Percentiles rank a stretch among this genome's conserved stretches.
phyloP scores from a whole-genome alignment of 2,113 vertebrate genomes.

The western clawed frog (Xenopus tropicalis) region UCB_Xtro_10.0 CM004452.2:30820001-30820500 shows the following conservation, averaged over 20 bases:
- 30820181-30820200: conserved; percentile 14
- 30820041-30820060: too few species aligned
- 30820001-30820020: too few species aligned
- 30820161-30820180: conserved; percentile 14
- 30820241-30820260: conserved; percentile 61
- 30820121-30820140: conserved; percentile 35
- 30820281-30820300: conserved; percentile 61
- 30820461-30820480: too few species aligned
- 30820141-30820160: conserved; percentile 32
- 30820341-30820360: conserved; percentile 61
- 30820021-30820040: too few species aligned
- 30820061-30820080: neutral
- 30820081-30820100: neutral
- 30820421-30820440: neutral
- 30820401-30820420: conserved; percentile 2
- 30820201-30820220: conserved; percentile 34
- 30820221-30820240: conserved; percentile 37
- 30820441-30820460: too few species aligned
- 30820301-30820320: conserved; percentile 60
- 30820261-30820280: conserved; percentile 54
- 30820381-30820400: neutral
- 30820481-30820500: too few species aligned
- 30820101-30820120: neutral
- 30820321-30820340: conserved; percentile 67
- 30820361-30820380: neutral